Conservation (phyloP, 2,888 invertebrate species). For the Pantelozetes paolii region DNA sequence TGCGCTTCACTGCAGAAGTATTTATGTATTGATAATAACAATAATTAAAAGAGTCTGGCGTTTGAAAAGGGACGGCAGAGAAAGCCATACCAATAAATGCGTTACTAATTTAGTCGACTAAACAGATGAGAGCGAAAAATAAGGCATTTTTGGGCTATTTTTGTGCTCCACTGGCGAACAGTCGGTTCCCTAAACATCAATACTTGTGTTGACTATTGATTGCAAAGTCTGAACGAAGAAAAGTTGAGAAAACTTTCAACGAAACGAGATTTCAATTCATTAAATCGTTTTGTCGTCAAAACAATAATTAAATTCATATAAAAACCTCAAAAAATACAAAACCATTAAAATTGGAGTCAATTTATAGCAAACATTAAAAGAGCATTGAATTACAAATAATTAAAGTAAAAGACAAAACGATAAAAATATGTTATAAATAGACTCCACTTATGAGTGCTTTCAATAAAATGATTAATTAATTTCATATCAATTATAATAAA, state of each 20-base stretch:
- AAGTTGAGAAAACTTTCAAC: not conserved
- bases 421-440: too few relatives aligned
- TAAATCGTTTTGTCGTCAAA: too few relatives aligned
- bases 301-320: too few relatives aligned
- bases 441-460: too few relatives aligned
- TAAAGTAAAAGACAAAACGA: not conserved
- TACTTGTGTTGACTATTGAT: not conserved
- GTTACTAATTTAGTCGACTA: not conserved
- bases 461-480: too few relatives aligned
- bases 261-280: not conserved
- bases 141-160: slow-evolving; percentile 10
- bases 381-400: not conserved
- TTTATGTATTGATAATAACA: not conserved
- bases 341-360: too few relatives aligned
- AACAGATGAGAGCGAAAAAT: slow-evolving; percentile 1
- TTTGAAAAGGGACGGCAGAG: not conserved
- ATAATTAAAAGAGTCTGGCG: slow-evolving; percentile 13
- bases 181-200: not conserved
- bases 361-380: not conserved
- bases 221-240: not conserved
- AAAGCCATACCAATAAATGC: not conserved
- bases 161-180: slow-evolving; percentile 15
- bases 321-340: too few relatives aligned
- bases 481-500: not conserved
- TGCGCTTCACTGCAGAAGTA: not conserved